phyloP scores from a whole-genome alignment of 2,888 invertebrate genomes.

The Andrena bicolor region DNA sequence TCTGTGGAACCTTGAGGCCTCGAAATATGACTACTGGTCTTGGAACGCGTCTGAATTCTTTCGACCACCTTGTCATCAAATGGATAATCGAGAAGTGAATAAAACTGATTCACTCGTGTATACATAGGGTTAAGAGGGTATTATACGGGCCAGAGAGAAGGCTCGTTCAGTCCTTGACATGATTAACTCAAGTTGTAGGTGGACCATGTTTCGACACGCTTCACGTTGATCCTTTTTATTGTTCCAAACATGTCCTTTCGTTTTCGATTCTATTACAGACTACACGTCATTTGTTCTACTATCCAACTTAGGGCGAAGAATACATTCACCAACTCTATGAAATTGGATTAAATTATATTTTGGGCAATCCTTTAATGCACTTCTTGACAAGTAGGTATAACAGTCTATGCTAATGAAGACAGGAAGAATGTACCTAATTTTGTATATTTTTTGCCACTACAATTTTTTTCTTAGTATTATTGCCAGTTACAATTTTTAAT shows the following conservation, averaged over 20 bases:
- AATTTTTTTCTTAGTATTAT: no score
- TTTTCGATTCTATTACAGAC: constrained; percentile 33
- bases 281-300: constrained; percentile 7
- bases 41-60: constrained; percentile 49
- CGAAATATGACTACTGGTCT: constrained; percentile 24
- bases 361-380: no score
- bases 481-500: no score
- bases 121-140: constrained; percentile 70
- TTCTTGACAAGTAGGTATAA: no score
- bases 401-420: no score
- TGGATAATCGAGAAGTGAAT: constrained; percentile 52
- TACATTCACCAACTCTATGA: not conserved
- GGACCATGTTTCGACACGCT: constrained; percentile 75
- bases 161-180: constrained; percentile 76
- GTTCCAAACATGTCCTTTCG: constrained; percentile 55
- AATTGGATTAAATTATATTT: no score
- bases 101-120: constrained; percentile 53
- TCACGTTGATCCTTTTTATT: constrained; percentile 56
- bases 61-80: constrained; percentile 39
- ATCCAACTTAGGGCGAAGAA: not conserved
- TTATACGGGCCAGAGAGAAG: constrained; percentile 66
- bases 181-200: constrained; percentile 76
- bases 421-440: no score
- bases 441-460: no score
- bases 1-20: not conserved